phyloP scores from a whole-genome alignment of 2,113 vertebrate genomes.

The Chaenogobius annularis region DNA sequence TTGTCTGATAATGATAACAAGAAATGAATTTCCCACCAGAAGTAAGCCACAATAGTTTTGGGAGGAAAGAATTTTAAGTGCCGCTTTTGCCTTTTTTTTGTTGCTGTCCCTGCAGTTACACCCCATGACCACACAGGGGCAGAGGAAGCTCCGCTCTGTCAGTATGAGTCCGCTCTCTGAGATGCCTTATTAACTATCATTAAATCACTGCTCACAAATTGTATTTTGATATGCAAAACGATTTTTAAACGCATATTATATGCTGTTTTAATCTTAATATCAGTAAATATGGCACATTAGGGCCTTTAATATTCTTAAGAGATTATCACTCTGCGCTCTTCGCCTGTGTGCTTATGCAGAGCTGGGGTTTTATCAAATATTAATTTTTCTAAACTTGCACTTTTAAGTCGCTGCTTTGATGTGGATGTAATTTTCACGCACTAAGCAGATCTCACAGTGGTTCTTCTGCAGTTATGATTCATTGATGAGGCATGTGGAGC shows the following conservation, averaged over 20 bases:
- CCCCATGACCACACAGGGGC: constrained; percentile 56
- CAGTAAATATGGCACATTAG: constrained; percentile 75
- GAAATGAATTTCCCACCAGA: too few species aligned
- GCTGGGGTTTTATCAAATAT: constrained; percentile 74
- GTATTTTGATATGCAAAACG: constrained; percentile 77
- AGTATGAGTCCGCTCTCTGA: constrained; percentile 22
- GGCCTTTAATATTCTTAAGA: constrained; percentile 72
- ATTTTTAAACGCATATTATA: constrained; percentile 75
- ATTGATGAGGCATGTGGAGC: constrained; percentile 71
- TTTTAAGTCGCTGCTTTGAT: constrained; percentile 76
- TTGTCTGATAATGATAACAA: too few species aligned
- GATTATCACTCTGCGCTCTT: constrained; percentile 59
- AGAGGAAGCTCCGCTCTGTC: constrained; percentile 38
- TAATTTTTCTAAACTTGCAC: constrained; percentile 76
- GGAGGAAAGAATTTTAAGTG: too few species aligned
- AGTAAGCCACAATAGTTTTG: too few species aligned
- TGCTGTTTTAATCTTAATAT: constrained; percentile 74
- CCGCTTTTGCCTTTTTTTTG: background rate
- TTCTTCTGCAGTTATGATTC: constrained; percentile 67
- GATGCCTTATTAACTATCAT: constrained; percentile 52
- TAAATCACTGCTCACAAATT: constrained; percentile 69
- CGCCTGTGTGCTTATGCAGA: constrained; percentile 66
- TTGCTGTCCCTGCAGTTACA: constrained; percentile 28
- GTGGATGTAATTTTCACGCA: constrained; percentile 71
- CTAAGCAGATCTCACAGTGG: constrained; percentile 66